A percentile compares a stretch with the other conserved stretches of the same genome.
Conservation (phyloP, 2,888 invertebrate species). For the Zelleria hepariella region DNA sequence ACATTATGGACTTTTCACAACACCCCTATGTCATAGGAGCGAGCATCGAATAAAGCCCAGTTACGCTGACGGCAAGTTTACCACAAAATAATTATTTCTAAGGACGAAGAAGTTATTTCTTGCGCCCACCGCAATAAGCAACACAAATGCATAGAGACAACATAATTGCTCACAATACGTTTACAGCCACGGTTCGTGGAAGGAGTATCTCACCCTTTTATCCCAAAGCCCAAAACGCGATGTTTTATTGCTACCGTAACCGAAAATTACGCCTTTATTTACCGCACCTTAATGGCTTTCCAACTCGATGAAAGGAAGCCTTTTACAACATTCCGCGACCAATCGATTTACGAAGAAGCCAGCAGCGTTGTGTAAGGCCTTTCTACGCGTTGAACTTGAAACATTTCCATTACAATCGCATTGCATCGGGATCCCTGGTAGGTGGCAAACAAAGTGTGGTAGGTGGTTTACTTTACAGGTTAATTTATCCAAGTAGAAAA, state of each 20-base stretch:
- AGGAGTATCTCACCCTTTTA: slow-evolving; percentile 28
- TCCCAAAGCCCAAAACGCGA: slow-evolving; percentile 23
- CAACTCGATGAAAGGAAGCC: neutral
- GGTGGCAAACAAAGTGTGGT: no score
- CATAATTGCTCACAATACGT: neutral
- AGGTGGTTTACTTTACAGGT: no score
- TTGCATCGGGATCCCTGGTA: no score
- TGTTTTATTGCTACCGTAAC: slow-evolving; percentile 59
- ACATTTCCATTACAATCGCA: neutral
- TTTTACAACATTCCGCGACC: neutral
- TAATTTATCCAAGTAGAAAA: no score
- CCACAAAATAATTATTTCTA: neutral
- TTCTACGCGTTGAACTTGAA: neutral
- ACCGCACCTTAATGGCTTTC: slow-evolving; percentile 11
- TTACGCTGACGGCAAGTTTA: no score
- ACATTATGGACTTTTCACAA: no score
- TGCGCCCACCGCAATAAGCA: neutral
- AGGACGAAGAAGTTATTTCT: no score
- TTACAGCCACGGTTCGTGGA: neutral
- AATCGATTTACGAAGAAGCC: neutral
- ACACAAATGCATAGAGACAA: no score
- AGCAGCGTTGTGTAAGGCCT: neutral
- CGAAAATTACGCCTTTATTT: slow-evolving; percentile 28
- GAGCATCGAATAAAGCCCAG: no score
- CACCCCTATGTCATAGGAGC: no score